These are phyloP conservation scores for Pedionomus torquatus DNA, from an alignment of 2,113 vertebrate species.

Conservation along the genomic window DNA sequence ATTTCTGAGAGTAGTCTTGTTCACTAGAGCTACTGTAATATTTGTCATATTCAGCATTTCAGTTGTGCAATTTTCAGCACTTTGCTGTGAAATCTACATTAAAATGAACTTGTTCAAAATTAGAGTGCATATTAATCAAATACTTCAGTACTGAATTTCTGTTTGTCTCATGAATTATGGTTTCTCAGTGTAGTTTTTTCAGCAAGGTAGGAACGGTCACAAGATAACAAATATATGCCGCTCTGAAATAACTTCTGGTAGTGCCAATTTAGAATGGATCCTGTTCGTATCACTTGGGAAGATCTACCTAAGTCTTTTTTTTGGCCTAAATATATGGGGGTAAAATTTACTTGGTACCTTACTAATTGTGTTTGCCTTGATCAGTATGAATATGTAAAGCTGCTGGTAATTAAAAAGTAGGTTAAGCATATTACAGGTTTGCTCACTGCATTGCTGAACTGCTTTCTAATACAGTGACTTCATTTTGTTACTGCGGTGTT, in stretches of 20 bases:
- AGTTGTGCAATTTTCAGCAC: not conserved
- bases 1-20: not conserved
- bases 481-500: not conserved
- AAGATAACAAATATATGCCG: not conserved
- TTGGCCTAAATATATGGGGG: not conserved
- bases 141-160: not conserved
- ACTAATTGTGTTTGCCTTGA: not conserved
- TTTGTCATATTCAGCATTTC: constrained; percentile 5
- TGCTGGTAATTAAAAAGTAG: not conserved
- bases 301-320: not conserved
- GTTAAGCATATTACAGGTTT: not conserved
- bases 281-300: not conserved
- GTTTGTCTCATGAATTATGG: not conserved
- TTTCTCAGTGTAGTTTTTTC: constrained; percentile 1
- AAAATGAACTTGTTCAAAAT: constrained; percentile 9
- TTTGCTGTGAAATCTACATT: not conserved
- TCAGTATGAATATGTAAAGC: not conserved
- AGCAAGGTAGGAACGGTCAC: not conserved
- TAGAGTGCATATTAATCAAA: constrained; percentile 23
- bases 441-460: not conserved
- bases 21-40: not conserved
- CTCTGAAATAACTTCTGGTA: not conserved
- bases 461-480: not conserved
- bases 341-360: not conserved
- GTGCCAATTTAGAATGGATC: not conserved